phyloP scores from a whole-genome alignment of 92 coral and sea anemone genomes.

The Epizoanthus rinbou region DNA sequence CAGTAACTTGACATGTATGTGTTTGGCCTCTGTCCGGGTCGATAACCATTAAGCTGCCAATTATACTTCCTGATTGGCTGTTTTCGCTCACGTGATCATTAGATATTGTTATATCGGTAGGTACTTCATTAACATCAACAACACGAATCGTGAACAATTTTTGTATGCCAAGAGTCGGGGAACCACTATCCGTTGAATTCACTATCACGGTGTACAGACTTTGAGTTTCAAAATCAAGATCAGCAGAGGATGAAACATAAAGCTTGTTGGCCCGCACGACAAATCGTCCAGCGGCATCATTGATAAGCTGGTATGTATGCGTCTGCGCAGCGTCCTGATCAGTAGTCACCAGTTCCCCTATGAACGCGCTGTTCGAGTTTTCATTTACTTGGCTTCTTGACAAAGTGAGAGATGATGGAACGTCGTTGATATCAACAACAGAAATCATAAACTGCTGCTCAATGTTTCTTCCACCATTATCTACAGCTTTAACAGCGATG shows the following conservation, averaged over 20 bases:
- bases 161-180: slow-evolving; percentile 52
- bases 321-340: slow-evolving; percentile 75
- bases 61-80: slow-evolving; percentile 72
- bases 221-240: slow-evolving; percentile 68
- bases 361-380: slow-evolving; percentile 69
- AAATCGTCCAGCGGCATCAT: slow-evolving; percentile 79
- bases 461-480: slow-evolving; percentile 67
- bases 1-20: slow-evolving; percentile 72
- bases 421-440: slow-evolving; percentile 69
- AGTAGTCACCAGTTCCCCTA: slow-evolving; percentile 67
- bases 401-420: slow-evolving; percentile 71
- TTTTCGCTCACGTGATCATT: slow-evolving; percentile 74
- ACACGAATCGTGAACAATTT: slow-evolving; percentile 59
- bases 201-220: slow-evolving; percentile 50
- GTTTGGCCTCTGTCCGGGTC: slow-evolving; percentile 95
- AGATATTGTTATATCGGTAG: slow-evolving; percentile 65
- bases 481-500: slow-evolving; percentile 75
- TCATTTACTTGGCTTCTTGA: slow-evolving; percentile 64
- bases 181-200: slow-evolving; percentile 62
- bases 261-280: slow-evolving; percentile 68
- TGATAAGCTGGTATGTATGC: slow-evolving; percentile 55
- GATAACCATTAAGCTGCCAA: slow-evolving; percentile 77
- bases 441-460: slow-evolving; percentile 54
- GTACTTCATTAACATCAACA: slow-evolving; percentile 86
- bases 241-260: slow-evolving; percentile 69